phyloP scores from a whole-genome alignment of 2,888 invertebrate genomes.

The Pecten maximus region DNA sequence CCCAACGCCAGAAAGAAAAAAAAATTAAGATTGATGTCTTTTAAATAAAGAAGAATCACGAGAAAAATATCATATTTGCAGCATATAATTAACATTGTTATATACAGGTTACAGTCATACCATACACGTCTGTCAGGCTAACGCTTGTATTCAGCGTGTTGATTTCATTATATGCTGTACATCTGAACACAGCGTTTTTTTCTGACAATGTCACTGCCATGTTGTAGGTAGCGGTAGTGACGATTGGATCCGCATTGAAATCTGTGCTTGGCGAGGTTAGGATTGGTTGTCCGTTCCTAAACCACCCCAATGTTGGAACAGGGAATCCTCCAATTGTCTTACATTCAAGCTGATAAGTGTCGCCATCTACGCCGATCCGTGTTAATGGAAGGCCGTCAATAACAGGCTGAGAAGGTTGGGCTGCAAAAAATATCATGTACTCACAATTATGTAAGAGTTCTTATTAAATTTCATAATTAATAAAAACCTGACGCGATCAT shows the following conservation, averaged over 20 bases:
- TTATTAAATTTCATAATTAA: too few relatives aligned
- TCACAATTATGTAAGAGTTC: too few relatives aligned
- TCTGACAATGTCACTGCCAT: not conserved
- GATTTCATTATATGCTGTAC: not conserved
- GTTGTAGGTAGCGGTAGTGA: not conserved
- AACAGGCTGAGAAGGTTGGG: not conserved
- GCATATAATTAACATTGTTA: not conserved
- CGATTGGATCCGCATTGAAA: not conserved
- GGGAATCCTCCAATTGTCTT: not conserved
- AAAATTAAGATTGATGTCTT: too few relatives aligned
- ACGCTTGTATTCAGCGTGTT: not conserved
- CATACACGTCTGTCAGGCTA: not conserved
- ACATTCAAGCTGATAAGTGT: not conserved
- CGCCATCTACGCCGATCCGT: not conserved
- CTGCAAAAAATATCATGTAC: too few relatives aligned
- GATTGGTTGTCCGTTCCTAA: not conserved
- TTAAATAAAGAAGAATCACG: too few relatives aligned
- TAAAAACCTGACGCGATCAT: too few relatives aligned
- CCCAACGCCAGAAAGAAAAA: too few relatives aligned
- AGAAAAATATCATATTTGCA: slow-evolving; percentile 10
- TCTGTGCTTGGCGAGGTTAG: not conserved
- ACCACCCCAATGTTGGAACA: not conserved
- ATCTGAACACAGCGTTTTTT: not conserved
- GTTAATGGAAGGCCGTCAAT: not conserved
- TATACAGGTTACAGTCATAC: not conserved